Conservation (phyloP, 92 coral and sea anemone species). For the Parazoanthus darwini region DNA sequence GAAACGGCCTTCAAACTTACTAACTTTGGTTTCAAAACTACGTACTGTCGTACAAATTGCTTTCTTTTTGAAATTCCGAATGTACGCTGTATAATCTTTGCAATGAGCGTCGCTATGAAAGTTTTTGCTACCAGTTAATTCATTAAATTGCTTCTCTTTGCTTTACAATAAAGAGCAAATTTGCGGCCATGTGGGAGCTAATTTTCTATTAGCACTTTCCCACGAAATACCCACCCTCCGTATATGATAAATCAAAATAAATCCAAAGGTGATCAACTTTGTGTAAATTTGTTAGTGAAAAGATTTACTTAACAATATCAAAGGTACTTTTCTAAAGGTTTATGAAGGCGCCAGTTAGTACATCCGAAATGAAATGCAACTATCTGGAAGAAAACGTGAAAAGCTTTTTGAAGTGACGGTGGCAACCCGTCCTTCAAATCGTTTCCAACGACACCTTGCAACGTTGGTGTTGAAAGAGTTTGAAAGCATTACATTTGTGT, state of each 20-base stretch:
- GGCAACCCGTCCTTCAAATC: constrained; percentile 21
- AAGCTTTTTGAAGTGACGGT: background rate
- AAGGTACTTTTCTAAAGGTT: background rate
- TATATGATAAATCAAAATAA: constrained; percentile 16
- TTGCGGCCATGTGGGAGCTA: constrained; percentile 52
- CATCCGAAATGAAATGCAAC: background rate
- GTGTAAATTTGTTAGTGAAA: background rate
- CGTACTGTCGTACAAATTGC: background rate
- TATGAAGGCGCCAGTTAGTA: background rate
- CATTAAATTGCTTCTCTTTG: constrained; percentile 30
- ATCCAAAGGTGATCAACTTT: background rate
- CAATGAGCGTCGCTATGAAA: background rate
- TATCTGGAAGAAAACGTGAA: background rate
- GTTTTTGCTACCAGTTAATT: constrained; percentile 14
- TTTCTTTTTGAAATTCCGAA: background rate
- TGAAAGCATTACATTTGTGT: constrained; percentile 73
- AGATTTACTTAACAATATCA: constrained; percentile 17
- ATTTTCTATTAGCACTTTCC: constrained; percentile 44
- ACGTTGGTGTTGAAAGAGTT: constrained; percentile 18
- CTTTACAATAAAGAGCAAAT: constrained; percentile 40
- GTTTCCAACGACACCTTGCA: constrained; percentile 11
- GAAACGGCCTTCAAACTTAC: background rate
- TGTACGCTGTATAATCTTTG: background rate
- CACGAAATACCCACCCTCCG: constrained; percentile 23
- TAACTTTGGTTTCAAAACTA: background rate